A percentile compares a stretch with the other conserved stretches of the same genome.
Evolutionary conservation across 2,113 vertebrate genomes (phyloP).

Genomic region (Esox niger): DNA sequence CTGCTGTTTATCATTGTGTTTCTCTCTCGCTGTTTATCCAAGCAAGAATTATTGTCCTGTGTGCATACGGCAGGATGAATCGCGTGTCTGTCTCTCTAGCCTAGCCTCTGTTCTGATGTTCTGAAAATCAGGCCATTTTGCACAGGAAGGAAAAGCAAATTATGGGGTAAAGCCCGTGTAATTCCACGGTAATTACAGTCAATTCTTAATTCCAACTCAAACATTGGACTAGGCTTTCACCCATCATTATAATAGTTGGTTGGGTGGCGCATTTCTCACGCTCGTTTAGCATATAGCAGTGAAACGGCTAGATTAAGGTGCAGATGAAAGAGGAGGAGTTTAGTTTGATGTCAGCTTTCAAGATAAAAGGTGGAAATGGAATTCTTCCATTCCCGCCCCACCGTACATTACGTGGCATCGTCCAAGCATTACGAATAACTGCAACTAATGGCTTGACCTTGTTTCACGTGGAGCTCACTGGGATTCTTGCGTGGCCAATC

Average conservation of each 20-base stretch:
- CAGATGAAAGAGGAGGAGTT: not conserved
- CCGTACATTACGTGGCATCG: not conserved
- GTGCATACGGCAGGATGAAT: constrained; percentile 19
- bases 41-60: constrained; percentile 10
- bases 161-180: constrained; percentile 61
- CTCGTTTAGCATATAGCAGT: not conserved
- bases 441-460: not conserved
- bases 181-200: constrained; percentile 62
- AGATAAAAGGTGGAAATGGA: not conserved
- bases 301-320: constrained; percentile 6
- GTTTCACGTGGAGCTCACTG: not conserved
- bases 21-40: constrained; percentile 8
- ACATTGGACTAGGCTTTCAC: constrained; percentile 36
- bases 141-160: constrained; percentile 64
- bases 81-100: constrained; percentile 28
- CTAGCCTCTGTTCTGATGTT: constrained; percentile 46
- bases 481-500: not conserved
- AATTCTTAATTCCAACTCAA: constrained; percentile 56
- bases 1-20: constrained; percentile 5
- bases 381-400: not conserved
- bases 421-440: not conserved
- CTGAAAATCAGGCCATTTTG: constrained; percentile 54
- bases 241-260: constrained; percentile 29
- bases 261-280: constrained; percentile 16
- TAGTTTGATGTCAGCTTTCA: constrained; percentile 1